Conservation (phyloP, 2,113 vertebrate genomes). For the Todiramphus saurophagus region DNA sequence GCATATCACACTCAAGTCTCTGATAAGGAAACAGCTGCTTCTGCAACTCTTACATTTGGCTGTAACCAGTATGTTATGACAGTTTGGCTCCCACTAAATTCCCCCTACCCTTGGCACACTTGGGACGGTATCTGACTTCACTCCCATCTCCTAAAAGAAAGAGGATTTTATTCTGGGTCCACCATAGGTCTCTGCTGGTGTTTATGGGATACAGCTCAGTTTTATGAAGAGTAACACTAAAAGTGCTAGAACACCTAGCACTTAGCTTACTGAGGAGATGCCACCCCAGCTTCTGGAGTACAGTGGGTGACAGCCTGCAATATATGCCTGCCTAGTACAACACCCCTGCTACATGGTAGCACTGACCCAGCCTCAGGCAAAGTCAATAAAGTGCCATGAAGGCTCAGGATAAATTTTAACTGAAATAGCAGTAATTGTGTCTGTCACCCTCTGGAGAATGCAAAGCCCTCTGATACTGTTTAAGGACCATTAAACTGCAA, state of each 20-base stretch:
- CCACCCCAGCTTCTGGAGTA: not conserved
- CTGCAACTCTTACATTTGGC: not conserved
- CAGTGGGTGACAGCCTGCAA: not conserved
- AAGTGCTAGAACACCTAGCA: not conserved
- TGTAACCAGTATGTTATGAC: not conserved
- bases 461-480: not conserved
- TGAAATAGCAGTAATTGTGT: not conserved
- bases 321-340: not conserved
- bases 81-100: not conserved
- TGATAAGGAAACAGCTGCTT: slow-evolving; percentile 23
- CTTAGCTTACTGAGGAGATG: not conserved
- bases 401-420: not conserved
- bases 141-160: not conserved
- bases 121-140: not conserved
- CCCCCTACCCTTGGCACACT: not conserved
- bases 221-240: not conserved
- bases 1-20: not conserved
- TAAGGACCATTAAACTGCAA: not conserved
- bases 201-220: not conserved
- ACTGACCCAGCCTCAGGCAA: not conserved
- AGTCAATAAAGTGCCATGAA: not conserved
- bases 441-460: not conserved
- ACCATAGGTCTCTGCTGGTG: not conserved
- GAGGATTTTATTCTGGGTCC: not conserved
- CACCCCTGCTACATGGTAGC: not conserved